Evolutionary conservation across 1,140 invertebrate genomes (phyloP).

Genomic region (Panagrolaimus sp.): DNA sequence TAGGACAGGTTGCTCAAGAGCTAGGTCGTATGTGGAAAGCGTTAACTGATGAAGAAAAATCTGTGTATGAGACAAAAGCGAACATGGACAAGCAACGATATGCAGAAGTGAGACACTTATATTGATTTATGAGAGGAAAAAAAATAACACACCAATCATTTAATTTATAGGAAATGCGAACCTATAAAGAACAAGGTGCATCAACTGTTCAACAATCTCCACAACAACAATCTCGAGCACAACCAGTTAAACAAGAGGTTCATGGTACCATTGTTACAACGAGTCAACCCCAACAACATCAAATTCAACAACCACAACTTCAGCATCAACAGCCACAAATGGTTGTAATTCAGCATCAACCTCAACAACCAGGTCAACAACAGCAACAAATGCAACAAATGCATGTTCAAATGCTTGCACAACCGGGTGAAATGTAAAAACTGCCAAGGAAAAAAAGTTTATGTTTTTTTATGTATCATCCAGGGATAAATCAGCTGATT

Average conservation of each 20-base stretch:
- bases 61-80: constrained; percentile 36
- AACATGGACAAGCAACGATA: constrained; percentile 52
- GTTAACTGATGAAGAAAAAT: constrained; percentile 42
- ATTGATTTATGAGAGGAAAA: background rate
- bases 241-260: background rate
- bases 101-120: constrained; percentile 43
- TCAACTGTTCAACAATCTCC: background rate
- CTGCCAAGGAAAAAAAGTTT: too few relatives aligned
- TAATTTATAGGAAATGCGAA: constrained; percentile 6
- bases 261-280: too few relatives aligned
- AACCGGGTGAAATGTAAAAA: constrained; percentile 16
- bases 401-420: constrained; percentile 14
- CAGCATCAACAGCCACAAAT: constrained; percentile 11
- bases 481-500: too few relatives aligned
- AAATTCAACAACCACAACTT: constrained; percentile 5
- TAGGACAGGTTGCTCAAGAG: constrained; percentile 96
- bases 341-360: background rate
- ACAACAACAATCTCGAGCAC: background rate
- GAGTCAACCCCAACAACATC: constrained; percentile 1
- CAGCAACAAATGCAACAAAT: constrained; percentile 13
- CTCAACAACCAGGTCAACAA: background rate
- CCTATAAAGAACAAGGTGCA: background rate
- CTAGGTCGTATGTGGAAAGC: constrained; percentile 81
- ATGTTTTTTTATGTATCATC: too few relatives aligned
- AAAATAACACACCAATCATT: background rate